Evolutionary conservation across 2,797 vertebrate genomes (phyloP), one percentile per base, ranked within the genome.

Genomic region (Potorous gilbertii): DNA sequence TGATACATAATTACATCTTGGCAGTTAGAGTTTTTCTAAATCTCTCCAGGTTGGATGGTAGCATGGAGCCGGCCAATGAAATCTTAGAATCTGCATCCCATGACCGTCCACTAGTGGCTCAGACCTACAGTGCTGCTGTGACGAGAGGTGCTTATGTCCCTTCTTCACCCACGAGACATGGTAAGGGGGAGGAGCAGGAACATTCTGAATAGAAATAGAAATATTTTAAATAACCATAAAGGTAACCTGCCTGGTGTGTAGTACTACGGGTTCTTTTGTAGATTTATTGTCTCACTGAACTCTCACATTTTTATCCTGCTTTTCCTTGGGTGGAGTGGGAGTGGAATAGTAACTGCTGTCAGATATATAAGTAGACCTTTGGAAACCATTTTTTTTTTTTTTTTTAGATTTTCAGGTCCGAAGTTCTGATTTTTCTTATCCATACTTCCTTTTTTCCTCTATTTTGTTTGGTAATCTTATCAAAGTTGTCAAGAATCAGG

Each of bases 11-110:
- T 2, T 1, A 13, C 6, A 1, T 31, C n/a, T 1, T 12, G 10
- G 50, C 6, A 0, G 0, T 10, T 74, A 90, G n/a, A 2, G 54
- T 31, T 90, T 55, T 50, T 59, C 29, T 95, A 21, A 5, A 13
- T 95, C 40, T 40, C 89, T 55, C 87, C 97, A 99, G 99, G 98
- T 98, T 99, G 55, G 99, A 99, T 12, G 99, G 99, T 98, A 99
- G 99, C 9, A 98, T 99, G 95, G 99, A 99, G 98, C 98, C 99
- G 0, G 98, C 99, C 97, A 99, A 99, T 96, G 99, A 99, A 97
- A 99, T 99, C 89, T 98, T 99, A 12, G 99, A 99, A 97, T 99
- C 99, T 74, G 99, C 99, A 16, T 99, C 99, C 91, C 99, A 99
- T 13, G 99, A 99, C 96, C 99, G 99, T 97, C 99, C 99, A 0